Evolutionary conservation across 2,113 vertebrate species (phyloP), one percentile per base, ranked within the genome.

Genomic region (Rhinichthys klamathensis): DNA sequence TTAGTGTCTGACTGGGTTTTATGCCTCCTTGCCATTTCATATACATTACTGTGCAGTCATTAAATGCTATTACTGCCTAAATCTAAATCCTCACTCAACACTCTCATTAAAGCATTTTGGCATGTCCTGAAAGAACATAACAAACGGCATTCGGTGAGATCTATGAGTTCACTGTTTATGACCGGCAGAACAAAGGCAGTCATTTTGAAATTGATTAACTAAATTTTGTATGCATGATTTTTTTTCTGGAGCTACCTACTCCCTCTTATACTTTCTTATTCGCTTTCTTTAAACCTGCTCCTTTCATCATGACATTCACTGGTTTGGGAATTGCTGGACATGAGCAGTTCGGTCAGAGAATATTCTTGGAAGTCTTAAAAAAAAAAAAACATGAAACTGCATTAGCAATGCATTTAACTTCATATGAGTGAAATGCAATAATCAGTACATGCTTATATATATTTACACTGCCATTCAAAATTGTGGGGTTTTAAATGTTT

Each of bases 51-150:
- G 81, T 72, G 51, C 81, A 73, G 67, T 83, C 81, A 72, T 83
- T 72, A 72, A 72, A 72, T 56, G 81, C 81, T 41, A 72, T 83
- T 82, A 72, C 67, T 72, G 81, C 46, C 46, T 83, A 56, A 83
- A 83, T 72, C 67, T 56, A 73, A 83, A 72, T 58, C 46, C 49
- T 30, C 81, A 83, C 81, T 83, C 81, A 83, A 83, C 81, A 83
- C 81, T 83, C 81, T 83, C 81, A 83, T 83, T 83, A 83, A 72
- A 35, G 49, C 65, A 32, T 72, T 73, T 81, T 83, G 81, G 81
- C 81, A 72, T 72, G 65, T 83, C 81, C 81, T 70, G 65, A 83
- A 83, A 83, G 65, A 83, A 83, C 81, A 82, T 69, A 82, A 82
- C 46, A 69, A 82, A 35, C 38, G 44, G n/a, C 63, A 56, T 72